Base-by-base conservation (phyloP, 2,797 vertebrate genomes). In the Spinibarbus caldwelli region DNA sequence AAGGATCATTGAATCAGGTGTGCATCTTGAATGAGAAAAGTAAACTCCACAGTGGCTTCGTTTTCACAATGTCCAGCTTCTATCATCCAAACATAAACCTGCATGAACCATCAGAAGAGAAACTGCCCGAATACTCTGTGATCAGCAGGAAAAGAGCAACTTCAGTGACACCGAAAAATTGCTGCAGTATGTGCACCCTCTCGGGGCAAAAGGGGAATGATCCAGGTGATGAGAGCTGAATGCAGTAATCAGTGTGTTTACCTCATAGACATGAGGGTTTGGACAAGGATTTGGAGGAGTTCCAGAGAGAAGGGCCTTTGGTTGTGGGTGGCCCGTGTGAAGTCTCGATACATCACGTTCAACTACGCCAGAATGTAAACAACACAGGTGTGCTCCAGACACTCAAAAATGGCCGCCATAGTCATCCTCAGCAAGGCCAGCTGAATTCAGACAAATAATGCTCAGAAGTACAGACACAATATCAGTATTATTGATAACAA, bases 201-300 rank as follows among this genome's bases (percentile, higher is more conserved):
- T 82, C 70, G 64, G 75, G 62, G 62, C 79, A 85, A 86, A 88
- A 43, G 81, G 64, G 87, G 49, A 84, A 84, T 75, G 81, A 72
- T 89, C 59, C 87, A 89, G 87, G 81, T 88, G 89, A 87, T 84
- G 87, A 88, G 72, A 88, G 82, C 64, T 90, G 86, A 90, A 90
- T 90, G 87, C 70, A 64, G 87, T 88, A 90, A 90, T 90, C 89
- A 90, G 87, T 54, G 54, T 90, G 89, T 90, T 90, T 90, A 85
- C 68, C 54, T 80, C 78, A 70, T 8, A 71, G 19, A 78, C 73
- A 73, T 83, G 64, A 77, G 85, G 85, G 85, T 75, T 72, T 73
- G 86, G 75, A 79, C 62, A 84, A 80, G 83, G 78, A 87, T 71
- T 67, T 45, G 83, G 85, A 89, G 62, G 57, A 70, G 66, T 71